phyloP scores from a whole-genome alignment of 2,888 invertebrate genomes.

The Stenchaetothrips biformis region DNA sequence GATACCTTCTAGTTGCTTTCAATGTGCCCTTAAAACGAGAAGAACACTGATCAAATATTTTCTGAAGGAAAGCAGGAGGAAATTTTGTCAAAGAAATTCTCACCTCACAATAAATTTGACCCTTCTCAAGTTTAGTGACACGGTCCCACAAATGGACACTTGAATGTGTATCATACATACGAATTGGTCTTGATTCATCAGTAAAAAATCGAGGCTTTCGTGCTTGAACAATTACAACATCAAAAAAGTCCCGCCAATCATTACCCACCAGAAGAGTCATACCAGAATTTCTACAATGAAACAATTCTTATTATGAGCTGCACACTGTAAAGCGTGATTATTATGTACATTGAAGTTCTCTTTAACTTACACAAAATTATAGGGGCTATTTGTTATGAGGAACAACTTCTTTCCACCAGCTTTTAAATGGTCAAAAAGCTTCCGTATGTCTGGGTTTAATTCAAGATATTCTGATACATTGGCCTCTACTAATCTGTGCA shows the following conservation, averaged over 20 bases:
- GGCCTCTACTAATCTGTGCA: conserved; percentile 83
- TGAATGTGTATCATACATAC: conserved; percentile 76
- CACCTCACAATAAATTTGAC: conserved; percentile 89
- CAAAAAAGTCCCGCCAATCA: conserved; percentile 87
- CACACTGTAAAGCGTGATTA: neutral
- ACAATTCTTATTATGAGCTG: neutral
- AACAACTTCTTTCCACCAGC: conserved; percentile 80
- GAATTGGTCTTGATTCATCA: conserved; percentile 82
- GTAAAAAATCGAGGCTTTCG: conserved; percentile 96
- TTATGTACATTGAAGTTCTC: conserved; percentile 32
- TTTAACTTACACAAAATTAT: conserved; percentile 80
- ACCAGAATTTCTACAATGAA: conserved; percentile 70
- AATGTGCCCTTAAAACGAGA: conserved; percentile 73
- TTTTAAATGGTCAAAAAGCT: conserved; percentile 70
- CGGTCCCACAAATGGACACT: conserved; percentile 87
- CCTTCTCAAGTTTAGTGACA: conserved; percentile 79
- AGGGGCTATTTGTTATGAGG: conserved; percentile 94
- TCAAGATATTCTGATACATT: conserved; percentile 77
- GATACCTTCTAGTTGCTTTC: conserved; percentile 80
- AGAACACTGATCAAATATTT: conserved; percentile 28
- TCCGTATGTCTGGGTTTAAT: conserved; percentile 64
- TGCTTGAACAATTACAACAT: conserved; percentile 91
- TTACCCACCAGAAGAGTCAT: conserved; percentile 83
- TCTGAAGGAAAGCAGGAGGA: neutral
- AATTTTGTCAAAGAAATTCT: conserved; percentile 31